These are phyloP conservation scores for Aphaenogaster rudis DNA, from an alignment of 1,140 invertebrate species.

Conservation along the genomic window DNA sequence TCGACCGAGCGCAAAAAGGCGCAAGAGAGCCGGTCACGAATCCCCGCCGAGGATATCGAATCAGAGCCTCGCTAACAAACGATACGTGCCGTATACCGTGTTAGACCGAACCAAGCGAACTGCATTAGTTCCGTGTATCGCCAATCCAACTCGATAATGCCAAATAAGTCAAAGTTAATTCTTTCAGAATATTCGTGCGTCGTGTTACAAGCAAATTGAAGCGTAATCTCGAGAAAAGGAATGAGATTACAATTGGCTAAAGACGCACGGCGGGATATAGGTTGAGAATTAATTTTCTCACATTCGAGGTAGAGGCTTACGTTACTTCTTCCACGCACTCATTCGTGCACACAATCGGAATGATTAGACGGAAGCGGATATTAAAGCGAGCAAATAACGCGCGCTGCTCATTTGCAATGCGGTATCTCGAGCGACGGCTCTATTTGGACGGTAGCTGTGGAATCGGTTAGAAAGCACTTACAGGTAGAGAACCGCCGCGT, in stretches of 20 bases:
- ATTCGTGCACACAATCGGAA: not conserved
- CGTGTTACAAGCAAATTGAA: not conserved
- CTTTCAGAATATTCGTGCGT: not conserved
- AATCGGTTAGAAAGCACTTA: slow-evolving; percentile 45
- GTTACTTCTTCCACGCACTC: slow-evolving; percentile 4
- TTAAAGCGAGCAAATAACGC: slow-evolving; percentile 5
- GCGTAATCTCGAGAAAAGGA: not conserved
- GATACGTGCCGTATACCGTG: not conserved
- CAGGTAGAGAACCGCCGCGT: not conserved
- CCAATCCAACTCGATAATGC: not conserved
- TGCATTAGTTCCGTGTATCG: slow-evolving; percentile 6
- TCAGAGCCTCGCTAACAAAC: slow-evolving; percentile 8
- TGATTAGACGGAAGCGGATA: slow-evolving; percentile 16
- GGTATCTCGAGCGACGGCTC: slow-evolving; percentile 6
- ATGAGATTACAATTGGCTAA: not conserved
- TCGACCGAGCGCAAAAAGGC: slow-evolving; percentile 49
- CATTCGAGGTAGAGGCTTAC: not conserved
- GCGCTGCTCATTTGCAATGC: slow-evolving; percentile 18
- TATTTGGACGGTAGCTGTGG: not conserved
- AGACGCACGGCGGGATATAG: not conserved
- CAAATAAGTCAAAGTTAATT: not conserved
- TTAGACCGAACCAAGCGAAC: not conserved
- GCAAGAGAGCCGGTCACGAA: slow-evolving; percentile 44
- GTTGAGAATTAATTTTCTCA: slow-evolving; percentile 1
- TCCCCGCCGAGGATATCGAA: slow-evolving; percentile 26